phyloP scores from a whole-genome alignment of 1,140 invertebrate species.

The Apis dorsata region DNA sequence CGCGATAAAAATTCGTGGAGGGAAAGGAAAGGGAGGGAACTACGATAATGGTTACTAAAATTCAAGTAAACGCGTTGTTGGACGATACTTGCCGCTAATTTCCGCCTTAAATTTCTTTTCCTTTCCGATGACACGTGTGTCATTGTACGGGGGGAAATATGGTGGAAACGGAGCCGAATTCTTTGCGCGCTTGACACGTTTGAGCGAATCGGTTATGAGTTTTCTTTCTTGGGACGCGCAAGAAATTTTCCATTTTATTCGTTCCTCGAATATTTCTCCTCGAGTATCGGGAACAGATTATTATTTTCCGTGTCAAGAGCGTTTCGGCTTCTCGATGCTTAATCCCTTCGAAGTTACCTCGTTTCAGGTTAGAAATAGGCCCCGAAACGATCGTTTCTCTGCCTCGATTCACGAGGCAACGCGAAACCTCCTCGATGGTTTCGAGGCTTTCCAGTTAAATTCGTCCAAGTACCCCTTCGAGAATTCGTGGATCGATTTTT shows the following conservation, averaged over 20 bases:
- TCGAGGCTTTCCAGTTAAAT: not conserved
- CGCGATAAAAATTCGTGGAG: conserved; percentile 58
- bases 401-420: not conserved
- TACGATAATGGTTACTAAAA: conserved; percentile 65
- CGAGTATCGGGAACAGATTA: no score
- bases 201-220: no score
- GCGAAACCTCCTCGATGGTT: not conserved
- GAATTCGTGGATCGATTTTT: conserved; percentile 1
- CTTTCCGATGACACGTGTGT: conserved; percentile 1
- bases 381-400: conserved; percentile 21
- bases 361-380: not conserved
- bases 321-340: not conserved
- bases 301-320: no score
- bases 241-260: no score
- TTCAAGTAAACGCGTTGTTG: conserved; percentile 60
- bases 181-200: no score
- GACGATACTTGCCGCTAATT: conserved; percentile 59
- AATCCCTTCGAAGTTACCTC: not conserved
- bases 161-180: not conserved
- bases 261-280: no score
- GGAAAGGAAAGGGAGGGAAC: not conserved
- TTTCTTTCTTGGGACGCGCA: no score
- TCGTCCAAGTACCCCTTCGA: not conserved
- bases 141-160: not conserved
- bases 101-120: conserved; percentile 54